Evolutionary conservation across 2,797 vertebrate genomes (phyloP), one percentile per base, ranked within the genome.

Genomic region (Brachyalestes nurse): DNA sequence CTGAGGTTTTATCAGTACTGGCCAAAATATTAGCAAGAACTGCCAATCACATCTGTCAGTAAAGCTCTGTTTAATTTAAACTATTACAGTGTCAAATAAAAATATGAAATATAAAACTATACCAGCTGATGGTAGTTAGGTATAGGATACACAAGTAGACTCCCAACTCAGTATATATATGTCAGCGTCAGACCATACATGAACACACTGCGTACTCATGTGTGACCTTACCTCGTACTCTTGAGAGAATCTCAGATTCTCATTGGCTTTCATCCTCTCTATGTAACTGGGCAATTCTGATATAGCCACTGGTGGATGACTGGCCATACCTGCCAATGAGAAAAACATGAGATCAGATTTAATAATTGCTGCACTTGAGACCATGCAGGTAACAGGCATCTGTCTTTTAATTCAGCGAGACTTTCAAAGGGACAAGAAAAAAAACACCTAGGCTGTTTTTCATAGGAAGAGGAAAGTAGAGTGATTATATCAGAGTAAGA

Each of bases 221-320:
- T n/a, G 28, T 34, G 28, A 72, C 49, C 65, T 62, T 96, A 99
- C 97, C 97, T 99, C 98, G 86, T 99, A 99, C 88, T 99, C 98
- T 93, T 99, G 98, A 86, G 97, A 99, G 92, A 99, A 99, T 91
- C 98, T 97, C 92, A 99, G 93, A 93, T 97, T 99, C 92, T 99
- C 98, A 90, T 99, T 99, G 85, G 98, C 97, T 95, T 99, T 99
- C 89, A 99, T 90, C 87, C 97, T 95, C 92, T 99, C 98, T 88
- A 97, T 96, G 88, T 99, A 97, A 94, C 96, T 96, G 71, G 96
- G 95, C 90, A 99, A 94, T 92, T 99, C 98, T 76, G 96, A 94
- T 88, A 99, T 94, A 86, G 97, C 93, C 90, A 99, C 94, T 75
- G 98, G 97, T 25, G 98, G 98, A 86, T 99, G 98, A 88, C 95